Percentiles rank a stretch among this genome's conserved stretches.
Evolutionary conservation across 1,140 invertebrate genomes (phyloP).

Genomic region (Phortica variegata): DNA sequence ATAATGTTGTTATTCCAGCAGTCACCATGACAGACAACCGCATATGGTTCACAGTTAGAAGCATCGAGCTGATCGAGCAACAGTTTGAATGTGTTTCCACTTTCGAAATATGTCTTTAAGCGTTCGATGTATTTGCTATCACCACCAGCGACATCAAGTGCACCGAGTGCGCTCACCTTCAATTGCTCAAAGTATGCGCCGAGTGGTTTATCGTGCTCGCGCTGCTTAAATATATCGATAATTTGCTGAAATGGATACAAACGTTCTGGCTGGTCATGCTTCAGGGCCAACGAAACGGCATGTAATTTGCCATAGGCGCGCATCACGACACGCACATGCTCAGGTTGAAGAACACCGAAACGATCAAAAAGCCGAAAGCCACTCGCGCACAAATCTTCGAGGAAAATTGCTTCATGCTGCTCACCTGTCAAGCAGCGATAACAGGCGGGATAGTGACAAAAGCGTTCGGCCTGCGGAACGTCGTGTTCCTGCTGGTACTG

Average conservation of each 20-base stretch:
- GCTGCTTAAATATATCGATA: conserved; percentile 44
- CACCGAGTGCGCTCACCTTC: conserved; percentile 28
- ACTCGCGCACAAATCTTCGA: conserved; percentile 60
- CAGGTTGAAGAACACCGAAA: conserved; percentile 51
- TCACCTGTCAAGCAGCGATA: conserved; percentile 46
- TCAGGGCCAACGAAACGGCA: conserved; percentile 60
- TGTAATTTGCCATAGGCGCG: conserved; percentile 61
- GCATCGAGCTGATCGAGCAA: conserved; percentile 21
- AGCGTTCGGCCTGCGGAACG: conserved; percentile 28
- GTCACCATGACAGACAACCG: conserved; percentile 61
- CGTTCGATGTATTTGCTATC: conserved; percentile 14
- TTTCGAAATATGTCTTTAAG: conserved; percentile 23
- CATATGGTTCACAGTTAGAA: conserved; percentile 46
- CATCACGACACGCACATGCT: conserved; percentile 58
- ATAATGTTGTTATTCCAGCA: conserved; percentile 63
- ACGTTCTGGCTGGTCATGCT: conserved; percentile 34
- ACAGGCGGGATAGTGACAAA: conserved; percentile 53
- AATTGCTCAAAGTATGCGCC: conserved; percentile 33
- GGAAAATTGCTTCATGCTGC: conserved; percentile 58
- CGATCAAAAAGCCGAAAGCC: conserved; percentile 59
- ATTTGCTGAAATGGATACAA: conserved; percentile 33
- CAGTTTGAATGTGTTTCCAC: conserved; percentile 25
- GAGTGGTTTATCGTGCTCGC: conserved; percentile 24
- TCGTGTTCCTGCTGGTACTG: conserved; percentile 40
- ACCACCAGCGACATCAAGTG: conserved; percentile 7